Evolutionary conservation across 1,140 invertebrate species (phyloP).

Genomic region (Drosophila nannoptera): DNA sequence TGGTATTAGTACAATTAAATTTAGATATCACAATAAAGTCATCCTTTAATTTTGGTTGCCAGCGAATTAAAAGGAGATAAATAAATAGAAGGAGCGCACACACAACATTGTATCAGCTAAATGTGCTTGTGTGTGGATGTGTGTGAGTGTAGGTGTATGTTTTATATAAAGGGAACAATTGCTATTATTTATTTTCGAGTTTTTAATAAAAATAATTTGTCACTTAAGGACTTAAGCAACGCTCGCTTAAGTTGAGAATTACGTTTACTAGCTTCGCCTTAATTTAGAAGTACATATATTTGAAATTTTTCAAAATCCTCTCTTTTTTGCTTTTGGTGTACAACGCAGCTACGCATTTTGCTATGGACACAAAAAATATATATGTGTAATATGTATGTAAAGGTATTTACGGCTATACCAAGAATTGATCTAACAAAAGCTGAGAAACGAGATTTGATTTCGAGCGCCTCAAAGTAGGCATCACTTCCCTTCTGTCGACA

Average conservation of each 20-base stretch:
- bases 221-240: slow-evolving; percentile 27
- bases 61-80: slow-evolving; percentile 32
- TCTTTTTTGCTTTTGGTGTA: not conserved
- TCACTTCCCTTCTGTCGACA: slow-evolving; percentile 4
- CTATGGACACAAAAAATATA: slow-evolving; percentile 14
- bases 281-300: slow-evolving; percentile 10
- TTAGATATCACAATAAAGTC: slow-evolving; percentile 77
- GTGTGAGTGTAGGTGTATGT: slow-evolving; percentile 12
- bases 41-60: slow-evolving; percentile 62
- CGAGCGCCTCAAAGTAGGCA: slow-evolving; percentile 1
- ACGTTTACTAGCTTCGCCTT: slow-evolving; percentile 10
- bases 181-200: slow-evolving; percentile 16
- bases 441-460: not conserved
- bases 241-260: slow-evolving; percentile 28
- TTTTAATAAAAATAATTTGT: slow-evolving; percentile 35
- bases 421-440: slow-evolving; percentile 3
- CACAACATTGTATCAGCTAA: not conserved
- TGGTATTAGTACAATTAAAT: slow-evolving; percentile 57
- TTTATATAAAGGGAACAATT: slow-evolving; percentile 5
- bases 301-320: not conserved
- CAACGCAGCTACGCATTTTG: slow-evolving; percentile 26
- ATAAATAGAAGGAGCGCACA: not conserved
- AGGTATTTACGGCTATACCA: not conserved
- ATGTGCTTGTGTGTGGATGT: slow-evolving; percentile 5
- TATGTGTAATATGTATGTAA: not conserved